Base-by-base conservation (phyloP, 1,140 invertebrate genomes). In the Pemphigus obesinymphae region DNA sequence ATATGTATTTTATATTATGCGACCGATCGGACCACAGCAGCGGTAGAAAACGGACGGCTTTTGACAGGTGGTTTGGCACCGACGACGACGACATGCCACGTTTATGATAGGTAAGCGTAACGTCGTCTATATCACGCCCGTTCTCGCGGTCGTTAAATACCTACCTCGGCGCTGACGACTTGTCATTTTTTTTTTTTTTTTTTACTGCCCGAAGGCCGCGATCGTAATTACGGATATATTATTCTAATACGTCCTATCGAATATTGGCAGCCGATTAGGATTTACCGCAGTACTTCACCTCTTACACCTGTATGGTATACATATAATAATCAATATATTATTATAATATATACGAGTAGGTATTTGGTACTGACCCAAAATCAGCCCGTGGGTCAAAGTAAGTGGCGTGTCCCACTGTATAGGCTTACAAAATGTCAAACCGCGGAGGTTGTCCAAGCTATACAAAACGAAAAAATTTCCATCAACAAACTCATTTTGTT, bases 121-220 rank as follows among this genome's bases (percentile, higher is more conserved):
- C 34, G n/a, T 63, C 66, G 66, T 70, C 11, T 4, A 11, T 53
- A 2, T 3, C 17, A 3, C 34, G 34, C 31, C 31, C 20, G 20
- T 20, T 7, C 29, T n/a, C 31, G 63, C 34, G 34, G 20, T 37
- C 34, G 66, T 43, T 70, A 70, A 43, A 43, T 5, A 40, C 43
- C 66, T 70, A 13, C 26, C n/a, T n/a, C n/a, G n/a, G n/a, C 63
- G 23, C 66, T 70, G 66, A 70, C 66, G 37, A 70, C 66, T 70
- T 43, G 66, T 70, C 34, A 70, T n/a, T n/a, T n/a, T n/a, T n/a
- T n/a, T n/a, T n/a, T n/a, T n/a, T n/a, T n/a, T n/a, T n/a, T n/a
- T n/a, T n/a, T n/a, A n/a, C 66, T 26, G 15, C 37, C 40, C 37
- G 23, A 70, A 43, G 66, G 13, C 23, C 66, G 17, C 37, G 11